phyloP scores from a whole-genome alignment of 1,140 invertebrate genomes.

The Ylistrum balloti region DNA sequence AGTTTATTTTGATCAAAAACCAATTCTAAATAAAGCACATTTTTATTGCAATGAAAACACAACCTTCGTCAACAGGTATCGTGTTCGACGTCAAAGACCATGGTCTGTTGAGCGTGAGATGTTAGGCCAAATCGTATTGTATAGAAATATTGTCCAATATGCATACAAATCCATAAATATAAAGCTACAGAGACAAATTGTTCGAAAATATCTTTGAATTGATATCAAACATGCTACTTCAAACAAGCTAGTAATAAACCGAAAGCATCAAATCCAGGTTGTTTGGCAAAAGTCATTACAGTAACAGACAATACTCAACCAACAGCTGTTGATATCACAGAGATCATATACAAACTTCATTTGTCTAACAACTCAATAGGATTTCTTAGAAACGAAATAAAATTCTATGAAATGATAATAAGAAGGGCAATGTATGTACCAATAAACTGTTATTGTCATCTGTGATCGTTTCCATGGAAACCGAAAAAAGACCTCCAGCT shows the following conservation, averaged over 20 bases:
- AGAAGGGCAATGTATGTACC: too few relatives aligned
- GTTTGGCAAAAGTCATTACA: neutral
- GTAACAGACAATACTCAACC: neutral
- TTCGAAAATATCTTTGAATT: neutral
- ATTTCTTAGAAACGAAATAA: too few relatives aligned
- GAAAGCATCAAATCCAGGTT: neutral
- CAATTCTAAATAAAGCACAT: constrained; percentile 1
- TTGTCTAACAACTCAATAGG: too few relatives aligned
- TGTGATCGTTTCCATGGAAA: too few relatives aligned
- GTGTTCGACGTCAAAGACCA: neutral
- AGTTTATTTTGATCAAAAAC: constrained; percentile 1
- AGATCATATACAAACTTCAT: too few relatives aligned
- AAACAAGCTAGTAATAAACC: neutral
- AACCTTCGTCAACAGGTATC: neutral
- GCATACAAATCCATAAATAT: neutral
- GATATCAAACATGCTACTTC: constrained; percentile 28
- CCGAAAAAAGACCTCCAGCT: too few relatives aligned
- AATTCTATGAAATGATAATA: too few relatives aligned
- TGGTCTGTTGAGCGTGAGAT: neutral
- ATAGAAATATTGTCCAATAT: neutral
- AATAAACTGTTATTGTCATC: too few relatives aligned
- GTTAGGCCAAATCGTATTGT: neutral
- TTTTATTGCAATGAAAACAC: constrained; percentile 35
- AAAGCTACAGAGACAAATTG: neutral
- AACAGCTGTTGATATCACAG: too few relatives aligned